phyloP scores from a whole-genome alignment of 2,888 invertebrate genomes.

The Luperina testacea region DNA sequence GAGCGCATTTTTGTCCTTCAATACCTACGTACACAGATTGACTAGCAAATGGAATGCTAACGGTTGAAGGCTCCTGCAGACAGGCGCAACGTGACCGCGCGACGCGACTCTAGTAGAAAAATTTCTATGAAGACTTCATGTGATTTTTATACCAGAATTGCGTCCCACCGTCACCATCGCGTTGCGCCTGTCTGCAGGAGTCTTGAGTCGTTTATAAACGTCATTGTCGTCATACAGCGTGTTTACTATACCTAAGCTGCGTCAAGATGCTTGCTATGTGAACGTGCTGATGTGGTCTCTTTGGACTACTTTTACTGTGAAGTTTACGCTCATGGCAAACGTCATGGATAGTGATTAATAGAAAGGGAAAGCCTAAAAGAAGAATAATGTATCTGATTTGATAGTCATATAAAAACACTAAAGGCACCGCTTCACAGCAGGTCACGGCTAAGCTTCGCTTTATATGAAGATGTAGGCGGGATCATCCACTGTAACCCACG shows the following conservation, averaged over 20 bases:
- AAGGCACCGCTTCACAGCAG: neutral
- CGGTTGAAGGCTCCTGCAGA: neutral
- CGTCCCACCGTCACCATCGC: too few species aligned
- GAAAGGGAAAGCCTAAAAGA: neutral
- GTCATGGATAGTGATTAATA: neutral
- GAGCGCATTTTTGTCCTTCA: conserved; percentile 2
- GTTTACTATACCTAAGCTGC: neutral
- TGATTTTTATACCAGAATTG: too few species aligned
- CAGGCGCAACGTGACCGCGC: neutral
- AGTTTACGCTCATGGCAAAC: neutral
- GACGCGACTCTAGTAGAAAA: neutral
- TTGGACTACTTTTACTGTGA: neutral
- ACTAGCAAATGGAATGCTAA: conserved; percentile 27
- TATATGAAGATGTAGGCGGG: neutral
- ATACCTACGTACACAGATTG: neutral
- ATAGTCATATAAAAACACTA: neutral
- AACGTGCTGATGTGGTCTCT: neutral
- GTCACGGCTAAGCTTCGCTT: neutral
- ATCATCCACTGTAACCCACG: neutral
- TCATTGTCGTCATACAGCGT: neutral
- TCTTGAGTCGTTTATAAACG: neutral
- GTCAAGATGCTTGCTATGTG: neutral
- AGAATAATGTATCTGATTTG: neutral
- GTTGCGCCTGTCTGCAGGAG: too few species aligned
- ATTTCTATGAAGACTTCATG: neutral